Percentiles rank a stretch among this genome's conserved stretches.
Conservation (phyloP, 2,888 invertebrate genomes). For the Lasioglossum calceatum region DNA sequence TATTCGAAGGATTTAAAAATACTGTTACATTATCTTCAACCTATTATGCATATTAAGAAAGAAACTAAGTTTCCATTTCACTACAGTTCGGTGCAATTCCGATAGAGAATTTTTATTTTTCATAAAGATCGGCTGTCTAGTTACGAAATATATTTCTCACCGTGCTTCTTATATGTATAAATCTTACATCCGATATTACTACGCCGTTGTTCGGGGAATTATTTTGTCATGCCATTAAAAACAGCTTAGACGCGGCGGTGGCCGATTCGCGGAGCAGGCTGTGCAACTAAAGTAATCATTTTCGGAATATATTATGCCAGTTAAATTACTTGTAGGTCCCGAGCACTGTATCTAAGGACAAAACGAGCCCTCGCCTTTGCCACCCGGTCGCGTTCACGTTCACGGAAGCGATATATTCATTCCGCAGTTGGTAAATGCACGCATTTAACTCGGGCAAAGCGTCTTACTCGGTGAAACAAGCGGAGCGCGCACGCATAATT, state of each 20-base stretch:
- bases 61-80: too few species aligned
- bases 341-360: neutral
- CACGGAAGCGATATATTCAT: conserved; percentile 4
- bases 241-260: neutral
- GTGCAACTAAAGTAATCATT: neutral
- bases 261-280: neutral
- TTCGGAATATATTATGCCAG: neutral
- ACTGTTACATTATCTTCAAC: too few species aligned
- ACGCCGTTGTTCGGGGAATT: neutral
- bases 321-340: conserved; percentile 4
- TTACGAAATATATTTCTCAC: neutral
- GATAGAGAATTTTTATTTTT: too few species aligned
- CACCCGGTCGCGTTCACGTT: neutral
- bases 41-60: too few species aligned
- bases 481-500: conserved; percentile 19
- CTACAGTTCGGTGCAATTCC: too few species aligned
- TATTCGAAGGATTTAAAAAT: too few species aligned
- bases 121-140: too few species aligned
- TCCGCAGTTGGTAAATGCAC: conserved; percentile 1
- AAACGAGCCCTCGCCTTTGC: neutral
- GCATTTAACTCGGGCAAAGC: neutral
- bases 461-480: conserved; percentile 19
- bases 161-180: neutral
- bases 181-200: neutral
- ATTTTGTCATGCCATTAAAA: neutral